Base-by-base conservation (phyloP, 2,113 vertebrate species). In the Baryphthengus martii region DNA sequence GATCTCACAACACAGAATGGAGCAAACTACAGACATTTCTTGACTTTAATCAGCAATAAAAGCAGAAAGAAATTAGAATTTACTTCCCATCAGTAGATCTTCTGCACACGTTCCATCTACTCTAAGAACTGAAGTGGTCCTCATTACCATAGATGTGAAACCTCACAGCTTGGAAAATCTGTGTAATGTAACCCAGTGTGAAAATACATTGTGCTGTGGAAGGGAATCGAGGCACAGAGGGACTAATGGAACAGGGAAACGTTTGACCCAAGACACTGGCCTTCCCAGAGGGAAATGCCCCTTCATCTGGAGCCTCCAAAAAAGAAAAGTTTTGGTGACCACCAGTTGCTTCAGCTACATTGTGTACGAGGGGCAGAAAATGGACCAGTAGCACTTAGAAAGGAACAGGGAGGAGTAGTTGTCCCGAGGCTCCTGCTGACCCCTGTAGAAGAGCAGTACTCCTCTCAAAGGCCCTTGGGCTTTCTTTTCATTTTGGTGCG, bases 41-140 rank as follows among this genome's bases (percentile, higher is more conserved):
- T 85, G 72, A 93, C 98, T 98, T 98, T 97, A 98, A 98, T 98
- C 97, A 98, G 96, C 95, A 97, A 93, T 45, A 92, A 96, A 97
- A 97, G 96, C 94, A 93, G 91, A 83, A 92, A 94, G 96, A 96
- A 97, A 97, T 97, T 96, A 98, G 97, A 97, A 96, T 97, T 98
- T 96, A 85, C 96, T 97, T 97, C 97, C 97, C 97, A 94, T 92
- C 97, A 97, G 90, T 33, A 95, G 96, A 91, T 97, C 96, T 97
- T 96, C 96, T 93, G 95, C 97, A 94, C 52, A 31, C 3, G 12
- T 94, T 93, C 66, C 68, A 49, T 75, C 59, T 84, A 17, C 47
- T 83, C 59, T 28, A 24, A 62, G 75, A 63, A 37, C 16, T 52
- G 58, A 72, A 50, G 71, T 77, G 71, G 49, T 82, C 87, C 91